phyloP scores from a whole-genome alignment of 1,140 invertebrate genomes.

The Cyclargus thomasi region DNA sequence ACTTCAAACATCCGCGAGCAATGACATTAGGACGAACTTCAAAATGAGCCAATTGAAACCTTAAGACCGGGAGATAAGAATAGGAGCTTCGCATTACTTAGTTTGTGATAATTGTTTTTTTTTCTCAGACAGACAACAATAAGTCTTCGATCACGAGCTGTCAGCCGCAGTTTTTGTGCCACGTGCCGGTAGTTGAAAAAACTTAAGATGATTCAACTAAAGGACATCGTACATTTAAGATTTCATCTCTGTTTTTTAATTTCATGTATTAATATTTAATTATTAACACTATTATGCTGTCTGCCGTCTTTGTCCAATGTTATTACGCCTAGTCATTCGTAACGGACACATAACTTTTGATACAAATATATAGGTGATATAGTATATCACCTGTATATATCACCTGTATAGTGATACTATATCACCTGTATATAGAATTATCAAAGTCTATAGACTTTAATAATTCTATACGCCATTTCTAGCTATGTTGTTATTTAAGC shows the following conservation, averaged over 20 bases:
- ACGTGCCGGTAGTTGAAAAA: constrained; percentile 18
- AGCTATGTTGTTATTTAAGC: too few species aligned
- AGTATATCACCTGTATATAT: too few species aligned
- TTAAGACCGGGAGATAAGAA: neutral
- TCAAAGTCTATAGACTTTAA: too few species aligned
- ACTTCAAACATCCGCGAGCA: constrained; percentile 3
- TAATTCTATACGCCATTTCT: too few species aligned
- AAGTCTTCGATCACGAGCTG: constrained; percentile 24
- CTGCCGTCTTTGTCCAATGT: too few species aligned
- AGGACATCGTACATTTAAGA: neutral
- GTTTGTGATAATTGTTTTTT: constrained; percentile 7
- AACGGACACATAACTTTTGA: too few species aligned
- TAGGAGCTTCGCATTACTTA: neutral
- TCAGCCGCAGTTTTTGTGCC: constrained; percentile 21
- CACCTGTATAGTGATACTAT: too few species aligned
- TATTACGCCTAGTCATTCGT: too few species aligned
- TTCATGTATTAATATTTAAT: neutral
- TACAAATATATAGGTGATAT: too few species aligned
- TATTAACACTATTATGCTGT: too few species aligned
- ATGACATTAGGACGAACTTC: neutral
- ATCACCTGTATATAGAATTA: too few species aligned
- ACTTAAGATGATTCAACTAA: neutral
- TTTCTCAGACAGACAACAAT: constrained; percentile 23
- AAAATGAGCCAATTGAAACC: neutral
- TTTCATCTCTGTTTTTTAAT: neutral